phyloP scores from a whole-genome alignment of 92 coral and sea anemone genomes.

The Palythoa caribaeorum region DNA sequence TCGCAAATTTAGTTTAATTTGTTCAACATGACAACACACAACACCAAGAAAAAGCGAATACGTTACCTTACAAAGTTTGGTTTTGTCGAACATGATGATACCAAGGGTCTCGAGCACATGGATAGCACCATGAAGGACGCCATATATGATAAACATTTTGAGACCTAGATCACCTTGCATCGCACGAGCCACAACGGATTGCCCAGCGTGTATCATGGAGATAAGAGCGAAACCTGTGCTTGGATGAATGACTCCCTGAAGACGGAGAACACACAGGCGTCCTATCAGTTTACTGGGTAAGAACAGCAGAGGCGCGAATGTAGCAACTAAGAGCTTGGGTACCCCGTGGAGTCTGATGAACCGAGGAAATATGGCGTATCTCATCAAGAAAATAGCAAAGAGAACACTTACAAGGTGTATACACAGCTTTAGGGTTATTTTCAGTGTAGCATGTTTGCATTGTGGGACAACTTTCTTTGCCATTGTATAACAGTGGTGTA shows the following conservation, averaged over 20 bases:
- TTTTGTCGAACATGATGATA: neutral
- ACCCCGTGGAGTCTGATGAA: slow-evolving; percentile 11
- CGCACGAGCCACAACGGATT: neutral
- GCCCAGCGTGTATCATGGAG: neutral
- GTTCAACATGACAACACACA: no score
- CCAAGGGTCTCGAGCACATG: neutral
- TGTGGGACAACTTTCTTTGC: slow-evolving; percentile 16
- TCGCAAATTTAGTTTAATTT: no score
- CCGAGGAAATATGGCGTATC: slow-evolving; percentile 11
- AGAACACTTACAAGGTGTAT: neutral
- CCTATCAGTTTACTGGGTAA: neutral
- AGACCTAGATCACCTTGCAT: slow-evolving; percentile 2
- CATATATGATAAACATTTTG: neutral
- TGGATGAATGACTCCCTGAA: neutral
- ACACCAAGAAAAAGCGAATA: no score
- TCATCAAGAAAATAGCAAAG: neutral
- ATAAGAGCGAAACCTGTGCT: neutral
- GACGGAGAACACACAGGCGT: slow-evolving; percentile 9
- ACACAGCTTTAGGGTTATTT: neutral
- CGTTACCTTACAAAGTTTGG: no score
- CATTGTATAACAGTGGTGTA: slow-evolving; percentile 7
- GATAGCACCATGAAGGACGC: neutral
- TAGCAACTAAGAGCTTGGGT: slow-evolving; percentile 10
- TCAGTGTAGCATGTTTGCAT: neutral
- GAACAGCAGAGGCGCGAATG: neutral